phyloP scores from a whole-genome alignment of 64 coral and sea anemone genomes.

The Montipora efflorescens region DNA sequence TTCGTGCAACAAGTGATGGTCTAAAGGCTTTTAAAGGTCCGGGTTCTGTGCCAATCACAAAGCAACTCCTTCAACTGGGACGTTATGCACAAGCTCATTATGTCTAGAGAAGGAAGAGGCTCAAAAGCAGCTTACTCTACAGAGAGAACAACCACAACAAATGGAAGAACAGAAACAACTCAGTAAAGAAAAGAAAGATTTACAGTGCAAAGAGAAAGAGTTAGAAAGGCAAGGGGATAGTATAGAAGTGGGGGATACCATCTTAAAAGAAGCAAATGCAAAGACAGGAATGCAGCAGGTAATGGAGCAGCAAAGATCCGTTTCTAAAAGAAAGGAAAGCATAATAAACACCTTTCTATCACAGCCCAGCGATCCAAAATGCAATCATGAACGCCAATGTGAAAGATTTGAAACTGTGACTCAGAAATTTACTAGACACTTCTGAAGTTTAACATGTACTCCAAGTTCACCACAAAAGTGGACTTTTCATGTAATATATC shows the following conservation, averaged over 20 bases:
- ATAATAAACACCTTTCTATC: conserved; percentile 59
- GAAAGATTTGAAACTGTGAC: background rate
- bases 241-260: conserved; percentile 42
- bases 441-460: too few relatives aligned
- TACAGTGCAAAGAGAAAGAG: conserved; percentile 41
- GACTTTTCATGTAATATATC: too few relatives aligned
- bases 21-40: conserved; percentile 74
- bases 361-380: conserved; percentile 48
- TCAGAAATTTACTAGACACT: background rate
- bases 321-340: conserved; percentile 60
- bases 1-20: conserved; percentile 62
- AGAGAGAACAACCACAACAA: background rate
- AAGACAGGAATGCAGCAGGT: conserved; percentile 42
- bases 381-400: conserved; percentile 36
- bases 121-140: conserved; percentile 37
- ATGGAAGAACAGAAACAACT: background rate
- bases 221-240: conserved; percentile 46
- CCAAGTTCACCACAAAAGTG: too few relatives aligned
- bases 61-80: conserved; percentile 57
- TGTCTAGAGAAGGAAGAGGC: conserved; percentile 30
- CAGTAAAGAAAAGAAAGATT: conserved; percentile 40
- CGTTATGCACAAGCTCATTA: conserved; percentile 61
- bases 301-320: conserved; percentile 45
- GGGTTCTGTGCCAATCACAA: conserved; percentile 68
- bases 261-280: conserved; percentile 55